Percentiles rank a stretch among this genome's conserved stretches.
These are phyloP conservation scores for Drosophila acutilabella DNA, from an alignment of 2,888 invertebrate species.

Conservation along the genomic window DNA sequence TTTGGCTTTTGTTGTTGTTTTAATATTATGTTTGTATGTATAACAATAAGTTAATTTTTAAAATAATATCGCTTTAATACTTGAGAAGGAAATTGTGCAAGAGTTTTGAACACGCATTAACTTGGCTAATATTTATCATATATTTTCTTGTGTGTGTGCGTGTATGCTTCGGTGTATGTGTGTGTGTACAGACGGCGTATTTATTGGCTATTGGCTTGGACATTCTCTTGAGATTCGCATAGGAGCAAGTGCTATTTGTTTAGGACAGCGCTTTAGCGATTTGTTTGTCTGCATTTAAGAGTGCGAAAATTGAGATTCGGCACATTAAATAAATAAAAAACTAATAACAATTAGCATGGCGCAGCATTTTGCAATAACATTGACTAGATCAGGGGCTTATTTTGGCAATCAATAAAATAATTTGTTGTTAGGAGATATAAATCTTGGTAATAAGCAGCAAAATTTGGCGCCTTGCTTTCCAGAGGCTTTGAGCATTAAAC, in stretches of 20 bases:
- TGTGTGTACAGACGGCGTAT: slow-evolving; percentile 44
- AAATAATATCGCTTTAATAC: slow-evolving; percentile 81
- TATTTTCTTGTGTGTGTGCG: slow-evolving; percentile 32
- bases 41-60: slow-evolving; percentile 72
- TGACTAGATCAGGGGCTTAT: slow-evolving; percentile 65
- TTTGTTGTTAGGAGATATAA: slow-evolving; percentile 5
- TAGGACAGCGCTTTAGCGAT: slow-evolving; percentile 43
- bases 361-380: slow-evolving; percentile 60
- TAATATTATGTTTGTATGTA: slow-evolving; percentile 65
- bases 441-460: slow-evolving; percentile 30
- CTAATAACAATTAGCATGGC: slow-evolving; percentile 73
- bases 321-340: slow-evolving; percentile 72
- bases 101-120: slow-evolving; percentile 61
- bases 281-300: slow-evolving; percentile 47
- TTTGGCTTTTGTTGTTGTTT: slow-evolving; percentile 47
- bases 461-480: slow-evolving; percentile 47
- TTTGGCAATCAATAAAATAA: slow-evolving; percentile 40
- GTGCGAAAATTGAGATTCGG: slow-evolving; percentile 72
- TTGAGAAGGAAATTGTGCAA: slow-evolving; percentile 80
- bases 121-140: slow-evolving; percentile 37
- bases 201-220: slow-evolving; percentile 56
- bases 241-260: slow-evolving; percentile 54
- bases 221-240: slow-evolving; percentile 73
- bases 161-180: slow-evolving; percentile 7
- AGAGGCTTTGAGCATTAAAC: slow-evolving; percentile 53